Evolutionary conservation across 2,113 vertebrate species (phyloP).

Genomic region (Gasterosteus nipponicus): DNA sequence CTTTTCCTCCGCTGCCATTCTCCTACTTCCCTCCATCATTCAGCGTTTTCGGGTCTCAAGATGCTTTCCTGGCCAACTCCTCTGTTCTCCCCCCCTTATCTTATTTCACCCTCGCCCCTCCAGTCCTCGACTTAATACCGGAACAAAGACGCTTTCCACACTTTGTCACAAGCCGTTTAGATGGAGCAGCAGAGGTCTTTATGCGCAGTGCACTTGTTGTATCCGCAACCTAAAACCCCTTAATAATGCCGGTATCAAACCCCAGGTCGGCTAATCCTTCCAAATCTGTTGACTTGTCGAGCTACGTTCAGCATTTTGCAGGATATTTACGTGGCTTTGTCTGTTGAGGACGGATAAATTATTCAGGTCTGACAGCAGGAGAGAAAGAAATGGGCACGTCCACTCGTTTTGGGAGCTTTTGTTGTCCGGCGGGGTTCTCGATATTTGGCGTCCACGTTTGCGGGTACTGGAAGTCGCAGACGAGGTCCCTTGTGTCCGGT

Average conservation of each 20-base stretch:
- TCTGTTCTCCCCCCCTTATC: constrained; percentile 28
- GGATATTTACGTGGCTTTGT: constrained; percentile 16
- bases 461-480: not conserved
- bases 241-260: constrained; percentile 34
- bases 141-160: constrained; percentile 73
- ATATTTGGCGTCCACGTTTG: not conserved
- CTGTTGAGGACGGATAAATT: constrained; percentile 36
- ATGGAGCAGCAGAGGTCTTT: constrained; percentile 63
- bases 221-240: constrained; percentile 34
- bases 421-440: not conserved
- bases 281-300: constrained; percentile 39
- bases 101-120: constrained; percentile 64
- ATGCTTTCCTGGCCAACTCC: constrained; percentile 18
- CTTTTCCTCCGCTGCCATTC: constrained; percentile 10
- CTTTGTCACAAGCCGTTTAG: constrained; percentile 73
- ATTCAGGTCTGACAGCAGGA: constrained; percentile 26
- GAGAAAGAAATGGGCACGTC: not conserved
- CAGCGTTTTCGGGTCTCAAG: constrained; percentile 46
- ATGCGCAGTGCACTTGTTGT: constrained; percentile 64
- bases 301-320: constrained; percentile 18
- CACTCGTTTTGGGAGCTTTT: not conserved
- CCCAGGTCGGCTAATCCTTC: constrained; percentile 50
- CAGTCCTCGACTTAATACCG: constrained; percentile 56
- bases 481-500: constrained; percentile 19
- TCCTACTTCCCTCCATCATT: constrained; percentile 47